phyloP scores from a whole-genome alignment of 2,888 invertebrate species.

The Heterodera filipjevi region DNA sequence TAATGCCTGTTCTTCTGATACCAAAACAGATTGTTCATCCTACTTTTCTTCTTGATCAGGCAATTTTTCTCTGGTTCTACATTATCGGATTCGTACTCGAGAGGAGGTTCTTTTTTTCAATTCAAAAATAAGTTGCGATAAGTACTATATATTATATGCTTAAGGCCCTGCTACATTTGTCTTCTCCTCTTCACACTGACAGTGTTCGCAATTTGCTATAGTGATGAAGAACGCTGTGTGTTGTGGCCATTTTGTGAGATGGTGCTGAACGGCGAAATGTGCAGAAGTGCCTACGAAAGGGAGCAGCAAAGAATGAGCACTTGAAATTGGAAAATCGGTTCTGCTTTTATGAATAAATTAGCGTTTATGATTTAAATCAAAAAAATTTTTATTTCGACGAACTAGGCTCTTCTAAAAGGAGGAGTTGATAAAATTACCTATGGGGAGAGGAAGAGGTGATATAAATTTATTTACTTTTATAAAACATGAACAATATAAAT shows the following conservation, averaged over 20 bases:
- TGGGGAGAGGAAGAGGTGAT: too few relatives aligned
- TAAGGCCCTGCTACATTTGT: constrained; percentile 93
- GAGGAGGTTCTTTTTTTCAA: constrained; percentile 67
- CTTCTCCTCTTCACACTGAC: constrained; percentile 90
- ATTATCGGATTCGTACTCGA: constrained; percentile 94
- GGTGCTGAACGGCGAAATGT: constrained; percentile 35
- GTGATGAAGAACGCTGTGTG: constrained; percentile 90
- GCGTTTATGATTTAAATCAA: too few relatives aligned
- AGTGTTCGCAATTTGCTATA: constrained; percentile 91
- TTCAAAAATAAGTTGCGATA: constrained; percentile 7
- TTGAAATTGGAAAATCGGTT: background rate
- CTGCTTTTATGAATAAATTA: background rate
- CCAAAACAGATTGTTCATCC: constrained; percentile 92
- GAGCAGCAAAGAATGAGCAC: background rate
- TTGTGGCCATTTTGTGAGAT: constrained; percentile 74
- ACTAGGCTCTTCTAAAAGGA: too few relatives aligned
- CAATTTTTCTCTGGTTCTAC: constrained; percentile 95
- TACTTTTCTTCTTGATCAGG: constrained; percentile 85
- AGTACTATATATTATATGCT: too few relatives aligned
- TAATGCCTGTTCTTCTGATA: constrained; percentile 73
- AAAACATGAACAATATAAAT: too few relatives aligned
- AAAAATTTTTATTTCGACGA: too few relatives aligned
- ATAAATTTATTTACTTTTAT: too few relatives aligned
- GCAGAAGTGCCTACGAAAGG: constrained; percentile 28
- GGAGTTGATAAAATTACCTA: too few relatives aligned